Evolutionary conservation across 92 coral and sea anemone genomes (phyloP), one percentile per base, ranked within the genome.

Genomic region (Epizoanthus rinbou): DNA sequence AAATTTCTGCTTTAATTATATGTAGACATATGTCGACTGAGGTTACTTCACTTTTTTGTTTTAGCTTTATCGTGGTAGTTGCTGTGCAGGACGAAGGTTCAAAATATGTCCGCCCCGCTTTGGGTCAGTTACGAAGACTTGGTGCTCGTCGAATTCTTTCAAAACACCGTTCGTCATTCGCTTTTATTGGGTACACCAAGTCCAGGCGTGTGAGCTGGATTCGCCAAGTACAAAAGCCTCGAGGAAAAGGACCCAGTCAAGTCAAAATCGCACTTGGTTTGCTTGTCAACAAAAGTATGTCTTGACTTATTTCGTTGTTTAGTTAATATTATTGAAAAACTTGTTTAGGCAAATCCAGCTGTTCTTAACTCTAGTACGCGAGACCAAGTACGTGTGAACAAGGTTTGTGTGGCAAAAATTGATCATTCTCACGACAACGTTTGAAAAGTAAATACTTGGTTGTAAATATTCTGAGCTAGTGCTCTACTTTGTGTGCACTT

Each of bases 81-180:
- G 84, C 88, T 21, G 57, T 78, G 33, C 88, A 85, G 78, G 64
- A 78, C 57, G 88, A 78, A 9, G 88, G 84, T 70, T 75, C 80
- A 18, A 75, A 57, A 57, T 75, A 57, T 35, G 67, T 75, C 2
- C 47, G 80, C 31, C 80, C 65, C 39, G 68, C 80, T 25, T 57
- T 75, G 65, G 80, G 18, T 75, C 80, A 57, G 18, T 23, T 75
- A 15, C 59, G 45, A 31, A 57, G 67, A 57, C 80, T 85, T 31
- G 83, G 74, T 19, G 83, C 83, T 8, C 31, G 73, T 39, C 78
- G 80, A 56, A 43, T 74, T 72, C 74, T 35, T 8, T 35, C 66
- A 3, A 70, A 74, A 57, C 47, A 6, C 54, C 84, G 88, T 1
- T 54, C 83, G 4, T 85, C 88, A 18, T 85, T 76, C 19, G 88